Conservation (phyloP, 2,888 invertebrate genomes). For the Sialis fuliginosa region DNA sequence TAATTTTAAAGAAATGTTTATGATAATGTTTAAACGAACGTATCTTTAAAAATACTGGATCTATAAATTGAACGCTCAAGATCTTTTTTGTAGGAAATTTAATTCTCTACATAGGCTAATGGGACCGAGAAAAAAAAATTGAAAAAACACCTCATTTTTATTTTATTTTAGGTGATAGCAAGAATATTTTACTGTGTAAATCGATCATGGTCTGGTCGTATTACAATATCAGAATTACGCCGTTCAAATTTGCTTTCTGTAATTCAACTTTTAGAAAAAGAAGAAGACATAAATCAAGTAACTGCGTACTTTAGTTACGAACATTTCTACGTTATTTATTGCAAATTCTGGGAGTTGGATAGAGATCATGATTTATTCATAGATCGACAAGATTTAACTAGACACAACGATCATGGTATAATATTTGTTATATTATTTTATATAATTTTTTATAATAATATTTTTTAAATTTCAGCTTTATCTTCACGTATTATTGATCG, state of each 20-base stretch:
- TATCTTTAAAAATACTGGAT: too few relatives aligned
- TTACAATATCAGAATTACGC: slow-evolving; percentile 75
- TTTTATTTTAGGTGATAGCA: slow-evolving; percentile 63
- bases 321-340: slow-evolving; percentile 99
- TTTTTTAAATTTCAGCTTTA: slow-evolving; percentile 45
- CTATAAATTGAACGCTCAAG: too few relatives aligned
- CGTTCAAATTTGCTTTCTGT: slow-evolving; percentile 77
- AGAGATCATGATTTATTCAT: slow-evolving; percentile 95
- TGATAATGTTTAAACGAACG: too few relatives aligned
- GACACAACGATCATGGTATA: slow-evolving; percentile 90
- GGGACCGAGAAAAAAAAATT: too few relatives aligned
- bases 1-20: too few relatives aligned
- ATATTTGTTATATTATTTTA: neutral
- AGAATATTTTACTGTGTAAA: slow-evolving; percentile 95
- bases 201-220: slow-evolving; percentile 90
- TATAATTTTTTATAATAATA: neutral
- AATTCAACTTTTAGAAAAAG: slow-evolving; percentile 73
- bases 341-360: slow-evolving; percentile 99
- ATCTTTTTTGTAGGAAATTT: too few relatives aligned
- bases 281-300: slow-evolving; percentile 93
- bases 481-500: slow-evolving; percentile 94
- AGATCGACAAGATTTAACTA: slow-evolving; percentile 79
- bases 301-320: slow-evolving; percentile 90
- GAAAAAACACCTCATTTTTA: too few relatives aligned
- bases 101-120: too few relatives aligned